Evolutionary conservation across 2,797 vertebrate genomes (phyloP), one percentile per base, ranked within the genome.

Genomic region (Babyrousa celebensis): DNA sequence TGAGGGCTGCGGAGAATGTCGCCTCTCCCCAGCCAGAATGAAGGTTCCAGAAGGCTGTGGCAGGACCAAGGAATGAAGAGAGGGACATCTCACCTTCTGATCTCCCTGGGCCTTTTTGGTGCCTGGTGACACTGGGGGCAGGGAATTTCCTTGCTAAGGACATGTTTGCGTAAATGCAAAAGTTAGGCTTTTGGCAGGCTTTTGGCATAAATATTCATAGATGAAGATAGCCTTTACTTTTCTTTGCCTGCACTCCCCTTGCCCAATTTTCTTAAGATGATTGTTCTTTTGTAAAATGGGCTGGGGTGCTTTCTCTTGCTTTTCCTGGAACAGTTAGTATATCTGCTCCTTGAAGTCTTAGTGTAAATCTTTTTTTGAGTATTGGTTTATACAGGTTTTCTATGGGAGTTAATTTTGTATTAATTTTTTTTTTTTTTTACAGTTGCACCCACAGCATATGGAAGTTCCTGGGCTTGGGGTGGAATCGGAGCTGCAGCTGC

Each of bases 1-100:
- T n/a, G 0, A 9, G 83, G 63, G 12, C 71, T 2, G 0, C 0
- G 6, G 60, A 0, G 6, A 32, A 20, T 9, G n/a, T 56, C 2
- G 1, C 60, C 32, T 36, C 56, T 12, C 58, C 23, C 32, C 32
- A 1, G 12, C 1, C 2, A 15, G 6, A 11, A 0, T 2, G n/a
- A 17, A 29, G 70, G 12, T 52, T 52, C 67, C 1, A 1, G 52
- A 56, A 62, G 25, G 36, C 65, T 48, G 32, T n/a, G 15, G 36
- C 12, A 12, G 70, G 80, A 21, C 40, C 8, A 0, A 16, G 48
- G 12, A 9, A 3, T 2, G 20, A 32, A 29, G 63, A 29, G 32
- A 32, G 58, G 15, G 56, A 6, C 29, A 0, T 1, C 1, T 11
- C 1, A 71, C 43, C 65, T 63, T 77, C 32, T 1, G 58, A 36